These are phyloP conservation scores for Strongylocentrotus purpuratus DNA, from an alignment of 35 echinoderm and acorn worm species.

Conservation along the genomic window DNA sequence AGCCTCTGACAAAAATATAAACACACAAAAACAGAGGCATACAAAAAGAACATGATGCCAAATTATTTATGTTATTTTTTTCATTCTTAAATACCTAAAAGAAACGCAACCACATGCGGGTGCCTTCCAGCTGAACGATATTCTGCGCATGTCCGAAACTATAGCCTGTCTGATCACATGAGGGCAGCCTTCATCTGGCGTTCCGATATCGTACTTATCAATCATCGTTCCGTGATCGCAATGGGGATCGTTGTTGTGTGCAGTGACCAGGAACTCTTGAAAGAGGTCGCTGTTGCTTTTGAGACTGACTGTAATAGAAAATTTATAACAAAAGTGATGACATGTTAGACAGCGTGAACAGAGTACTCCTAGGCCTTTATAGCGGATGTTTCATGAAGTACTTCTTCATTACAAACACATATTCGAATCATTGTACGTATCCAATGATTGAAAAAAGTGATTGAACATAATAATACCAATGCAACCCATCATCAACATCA, in stretches of 20 bases:
- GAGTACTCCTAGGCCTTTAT: neutral
- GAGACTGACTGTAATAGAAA: constrained; percentile 7
- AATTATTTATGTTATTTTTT: too few species aligned
- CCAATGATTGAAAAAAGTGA: too few species aligned
- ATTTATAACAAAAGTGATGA: too few species aligned
- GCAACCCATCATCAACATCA: too few species aligned
- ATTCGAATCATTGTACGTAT: too few species aligned
- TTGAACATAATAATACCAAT: too few species aligned
- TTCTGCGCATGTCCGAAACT: neutral
- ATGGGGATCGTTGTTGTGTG: neutral
- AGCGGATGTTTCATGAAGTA: too few species aligned
- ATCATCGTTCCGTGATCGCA: constrained; percentile 4
- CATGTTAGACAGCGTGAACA: neutral
- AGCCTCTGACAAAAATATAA: too few species aligned
- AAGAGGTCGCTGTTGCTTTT: neutral
- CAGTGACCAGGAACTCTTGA: constrained; percentile 39
- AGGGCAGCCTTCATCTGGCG: neutral
- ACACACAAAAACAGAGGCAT: too few species aligned
- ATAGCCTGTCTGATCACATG: constrained; percentile 7
- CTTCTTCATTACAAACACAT: too few species aligned
- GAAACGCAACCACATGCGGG: constrained; percentile 3
- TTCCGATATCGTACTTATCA: neutral
- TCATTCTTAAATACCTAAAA: constrained; percentile 43
- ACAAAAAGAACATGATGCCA: too few species aligned
- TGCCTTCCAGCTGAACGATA: neutral